Base-by-base conservation (phyloP, 2,888 invertebrate genomes). In the Antitype chi region DNA sequence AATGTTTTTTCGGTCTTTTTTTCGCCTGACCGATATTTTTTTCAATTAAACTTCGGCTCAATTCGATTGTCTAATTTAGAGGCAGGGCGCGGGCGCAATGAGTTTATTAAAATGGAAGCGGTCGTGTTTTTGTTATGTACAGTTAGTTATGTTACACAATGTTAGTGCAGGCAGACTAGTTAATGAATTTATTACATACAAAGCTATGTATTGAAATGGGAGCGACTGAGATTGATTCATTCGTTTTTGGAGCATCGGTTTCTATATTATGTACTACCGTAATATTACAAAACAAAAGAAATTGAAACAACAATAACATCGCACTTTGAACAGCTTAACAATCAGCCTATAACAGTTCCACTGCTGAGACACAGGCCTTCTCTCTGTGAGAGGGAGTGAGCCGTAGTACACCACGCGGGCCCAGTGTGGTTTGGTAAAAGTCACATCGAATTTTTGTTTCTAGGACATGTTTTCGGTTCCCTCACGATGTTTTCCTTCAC, bases 1-100 rank as follows among this genome's bases (percentile, higher is more conserved):
- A 90, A 88, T 89, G 88, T 89, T 90, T 89, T 89, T 82, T 70
- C 47, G n/a, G 25, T 76, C 87, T 88, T 88, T 88, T 90, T 88
- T 85, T 81, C 84, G 47, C 66, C 82, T 85, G 84, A 85, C 86
- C 90, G 87, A 88, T 89, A 89, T 91, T 90, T 90, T 89, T 90
- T 88, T 90, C 88, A 86, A 86, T 87, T 82, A 87, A 75, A 85
- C 47, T 83, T 78, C 57, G 43, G 78, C 74, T 80, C 70, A 38
- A 74, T 80, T 80, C 76, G 76, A 79, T 86, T 85, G 85, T 84
- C 85, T 87, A 85, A 85, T 87, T 75, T 83, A 72, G 74, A 81
- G 68, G 15, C 73, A 63, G 76, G 59, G 76, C 69, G 77, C 81
- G 49, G 59, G 78, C 70, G 78, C 83, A 87, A 85, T 85, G 81